phyloP scores from a whole-genome alignment of 1,140 invertebrate genomes.

The Sycophila sp. region DNA sequence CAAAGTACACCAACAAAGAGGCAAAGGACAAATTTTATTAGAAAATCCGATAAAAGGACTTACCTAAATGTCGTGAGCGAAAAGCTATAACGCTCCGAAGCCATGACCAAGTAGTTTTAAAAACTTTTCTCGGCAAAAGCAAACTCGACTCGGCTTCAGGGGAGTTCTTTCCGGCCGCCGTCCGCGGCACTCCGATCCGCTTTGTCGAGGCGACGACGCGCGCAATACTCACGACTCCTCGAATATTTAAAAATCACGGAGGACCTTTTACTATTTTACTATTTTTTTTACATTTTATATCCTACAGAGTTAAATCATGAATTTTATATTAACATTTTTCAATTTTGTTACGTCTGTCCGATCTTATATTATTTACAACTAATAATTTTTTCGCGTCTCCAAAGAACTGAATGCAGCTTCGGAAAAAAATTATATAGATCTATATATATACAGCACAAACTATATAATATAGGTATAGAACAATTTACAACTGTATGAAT shows the following conservation, averaged over 20 bases:
- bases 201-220: too few species aligned
- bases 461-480: too few species aligned
- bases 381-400: too few species aligned
- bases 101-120: constrained; percentile 76
- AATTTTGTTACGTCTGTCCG: too few species aligned
- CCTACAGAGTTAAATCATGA: too few species aligned
- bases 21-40: neutral
- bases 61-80: constrained; percentile 98
- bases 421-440: too few species aligned
- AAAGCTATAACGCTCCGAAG: constrained; percentile 97
- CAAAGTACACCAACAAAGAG: neutral
- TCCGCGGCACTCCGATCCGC: neutral
- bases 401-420: too few species aligned
- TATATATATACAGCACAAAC: too few species aligned
- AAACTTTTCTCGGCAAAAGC: neutral
- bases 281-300: neutral
- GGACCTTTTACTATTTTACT: neutral
- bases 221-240: neutral
- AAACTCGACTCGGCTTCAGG: constrained; percentile 2
- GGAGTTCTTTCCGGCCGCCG: constrained; percentile 21
- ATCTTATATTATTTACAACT: too few species aligned
- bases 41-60: constrained; percentile 41
- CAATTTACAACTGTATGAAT: too few species aligned
- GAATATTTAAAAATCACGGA: too few species aligned
- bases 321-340: too few species aligned